Evolutionary conservation across 53 echinoderm and acorn worm species (phyloP).

Genomic region (Echinarachnius parma): DNA sequence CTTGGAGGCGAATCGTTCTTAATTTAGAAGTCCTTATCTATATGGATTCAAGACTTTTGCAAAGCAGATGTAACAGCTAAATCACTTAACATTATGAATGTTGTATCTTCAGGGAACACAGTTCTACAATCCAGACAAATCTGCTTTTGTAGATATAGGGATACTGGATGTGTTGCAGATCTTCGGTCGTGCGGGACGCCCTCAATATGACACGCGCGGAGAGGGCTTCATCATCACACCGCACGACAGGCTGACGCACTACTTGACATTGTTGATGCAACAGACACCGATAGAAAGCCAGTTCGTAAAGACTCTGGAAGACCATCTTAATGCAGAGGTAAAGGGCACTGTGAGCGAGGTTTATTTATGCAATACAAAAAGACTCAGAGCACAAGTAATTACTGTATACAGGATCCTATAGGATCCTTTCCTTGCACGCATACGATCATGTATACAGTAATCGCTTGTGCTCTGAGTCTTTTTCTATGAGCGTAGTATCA

Average conservation of each 20-base stretch:
- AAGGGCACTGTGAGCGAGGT: conserved; percentile 11
- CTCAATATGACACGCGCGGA: conserved; percentile 87
- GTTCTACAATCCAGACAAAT: conserved; percentile 82
- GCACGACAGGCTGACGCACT: conserved; percentile 78
- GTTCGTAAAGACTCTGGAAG: conserved; percentile 64
- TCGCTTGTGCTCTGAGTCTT: no score
- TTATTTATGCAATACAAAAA: no score
- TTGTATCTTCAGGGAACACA: conserved; percentile 94
- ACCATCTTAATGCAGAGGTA: conserved; percentile 96
- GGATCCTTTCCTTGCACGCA: no score
- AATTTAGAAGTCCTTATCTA: no score
- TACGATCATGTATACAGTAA: no score
- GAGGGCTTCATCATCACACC: conserved; percentile 87
- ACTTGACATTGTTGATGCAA: conserved; percentile 74
- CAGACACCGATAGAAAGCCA: conserved; percentile 98
- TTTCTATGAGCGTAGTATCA: no score
- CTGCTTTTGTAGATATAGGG: conserved; percentile 73
- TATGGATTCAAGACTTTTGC: background rate
- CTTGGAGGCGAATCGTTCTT: no score
- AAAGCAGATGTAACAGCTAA: no score
- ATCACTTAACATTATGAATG: no score
- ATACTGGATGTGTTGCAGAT: conserved; percentile 84
- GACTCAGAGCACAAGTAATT: no score
- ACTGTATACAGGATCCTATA: no score
- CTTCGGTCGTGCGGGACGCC: conserved; percentile 94